phyloP scores from a whole-genome alignment of 1,140 invertebrate species.

The Stenopsyche tienmushanensis region DNA sequence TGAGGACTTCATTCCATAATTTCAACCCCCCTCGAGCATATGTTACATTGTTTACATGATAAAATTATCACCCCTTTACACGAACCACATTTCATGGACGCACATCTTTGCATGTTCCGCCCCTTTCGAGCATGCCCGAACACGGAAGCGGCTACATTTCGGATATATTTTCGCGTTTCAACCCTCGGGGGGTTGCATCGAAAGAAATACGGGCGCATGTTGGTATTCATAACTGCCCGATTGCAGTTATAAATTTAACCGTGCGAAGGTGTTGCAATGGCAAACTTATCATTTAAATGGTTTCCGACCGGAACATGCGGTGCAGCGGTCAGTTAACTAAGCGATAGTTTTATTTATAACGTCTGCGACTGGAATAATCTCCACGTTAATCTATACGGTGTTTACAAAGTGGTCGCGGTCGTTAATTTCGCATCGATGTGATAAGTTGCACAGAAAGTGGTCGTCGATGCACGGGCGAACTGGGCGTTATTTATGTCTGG shows the following conservation, averaged over 20 bases:
- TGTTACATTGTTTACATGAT: too few species aligned
- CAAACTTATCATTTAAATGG: conserved; percentile 13
- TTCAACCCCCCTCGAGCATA: too few species aligned
- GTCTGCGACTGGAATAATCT: not conserved
- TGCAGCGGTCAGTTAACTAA: conserved; percentile 10
- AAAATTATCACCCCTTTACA: not conserved
- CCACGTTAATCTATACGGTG: not conserved
- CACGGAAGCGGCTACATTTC: too few species aligned
- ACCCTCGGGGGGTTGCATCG: not conserved
- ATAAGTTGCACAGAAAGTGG: too few species aligned
- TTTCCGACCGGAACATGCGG: conserved; percentile 11
- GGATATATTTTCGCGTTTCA: too few species aligned
- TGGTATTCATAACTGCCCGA: not conserved
- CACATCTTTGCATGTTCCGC: not conserved
- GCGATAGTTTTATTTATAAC: conserved; percentile 8
- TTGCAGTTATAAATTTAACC: conserved; percentile 1
- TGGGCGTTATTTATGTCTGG: too few species aligned
- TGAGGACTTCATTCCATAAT: too few species aligned
- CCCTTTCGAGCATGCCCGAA: not conserved
- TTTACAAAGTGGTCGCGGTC: too few species aligned
- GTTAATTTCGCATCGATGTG: too few species aligned
- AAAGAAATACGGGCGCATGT: not conserved
- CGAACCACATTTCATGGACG: not conserved
- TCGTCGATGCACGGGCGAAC: too few species aligned
- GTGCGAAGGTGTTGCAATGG: conserved; percentile 2